A percentile compares a stretch with the other conserved stretches of the same genome.
phyloP scores from a whole-genome alignment of 2,113 vertebrate genomes.

The Tapirus terrestris region DNA sequence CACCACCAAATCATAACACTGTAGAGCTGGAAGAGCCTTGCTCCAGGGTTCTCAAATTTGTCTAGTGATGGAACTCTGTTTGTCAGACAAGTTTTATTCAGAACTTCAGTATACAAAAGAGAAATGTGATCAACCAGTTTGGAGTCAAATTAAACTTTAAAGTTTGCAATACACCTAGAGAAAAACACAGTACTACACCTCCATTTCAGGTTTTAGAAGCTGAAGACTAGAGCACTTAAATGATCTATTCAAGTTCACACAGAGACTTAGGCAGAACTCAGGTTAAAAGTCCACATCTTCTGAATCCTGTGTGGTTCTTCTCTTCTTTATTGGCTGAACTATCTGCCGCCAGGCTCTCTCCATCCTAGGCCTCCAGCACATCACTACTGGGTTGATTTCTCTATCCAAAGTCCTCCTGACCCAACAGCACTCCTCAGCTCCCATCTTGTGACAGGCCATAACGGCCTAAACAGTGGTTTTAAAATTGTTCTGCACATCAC shows the following conservation, averaged over 20 bases:
- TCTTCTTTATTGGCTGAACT: neutral
- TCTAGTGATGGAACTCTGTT: neutral
- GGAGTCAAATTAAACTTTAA: neutral
- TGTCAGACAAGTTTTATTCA: slow-evolving; percentile 16
- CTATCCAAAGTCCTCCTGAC: neutral
- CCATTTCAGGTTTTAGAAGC: neutral
- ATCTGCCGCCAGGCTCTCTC: neutral
- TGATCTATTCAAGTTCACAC: neutral
- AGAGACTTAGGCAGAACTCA: neutral
- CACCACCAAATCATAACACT: neutral
- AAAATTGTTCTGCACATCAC: neutral
- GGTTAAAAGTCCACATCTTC: neutral
- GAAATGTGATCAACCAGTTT: neutral
- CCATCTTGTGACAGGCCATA: neutral
- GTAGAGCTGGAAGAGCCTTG: neutral
- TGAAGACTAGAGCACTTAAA: neutral
- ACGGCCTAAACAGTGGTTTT: neutral
- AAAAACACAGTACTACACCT: neutral
- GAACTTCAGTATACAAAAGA: neutral
- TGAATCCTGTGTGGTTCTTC: neutral
- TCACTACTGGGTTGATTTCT: neutral
- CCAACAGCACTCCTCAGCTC: neutral
- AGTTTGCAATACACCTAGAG: neutral
- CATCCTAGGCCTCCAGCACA: neutral
- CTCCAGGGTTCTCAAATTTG: neutral